Evolutionary conservation across 2,797 vertebrate genomes (phyloP).

Genomic region (Linurgus olivaceus): DNA sequence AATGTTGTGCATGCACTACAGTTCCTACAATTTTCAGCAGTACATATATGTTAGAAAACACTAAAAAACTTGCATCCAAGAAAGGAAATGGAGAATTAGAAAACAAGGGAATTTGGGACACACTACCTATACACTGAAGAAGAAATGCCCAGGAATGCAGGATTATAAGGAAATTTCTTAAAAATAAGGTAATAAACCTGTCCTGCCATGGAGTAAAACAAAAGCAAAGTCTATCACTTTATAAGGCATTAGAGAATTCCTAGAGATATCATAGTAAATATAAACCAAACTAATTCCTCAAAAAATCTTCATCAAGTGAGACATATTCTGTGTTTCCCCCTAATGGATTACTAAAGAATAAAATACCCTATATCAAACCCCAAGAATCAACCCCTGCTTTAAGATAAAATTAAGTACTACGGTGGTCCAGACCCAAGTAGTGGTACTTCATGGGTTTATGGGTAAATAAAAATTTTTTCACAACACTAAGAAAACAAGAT

Average conservation of each 20-base stretch:
- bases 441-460: neutral
- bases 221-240: neutral
- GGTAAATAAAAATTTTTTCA: neutral
- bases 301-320: neutral
- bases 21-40: neutral
- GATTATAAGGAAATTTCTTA: neutral
- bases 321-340: neutral
- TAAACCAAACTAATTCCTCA: neutral
- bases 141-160: neutral
- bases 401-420: neutral
- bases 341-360: neutral
- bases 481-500: neutral
- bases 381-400: neutral
- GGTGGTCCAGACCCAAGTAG: neutral
- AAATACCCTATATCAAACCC: neutral
- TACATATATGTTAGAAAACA: neutral
- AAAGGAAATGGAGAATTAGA: neutral
- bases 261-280: neutral
- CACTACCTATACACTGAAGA: neutral
- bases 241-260: neutral
- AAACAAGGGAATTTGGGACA: neutral
- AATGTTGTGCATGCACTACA: neutral
- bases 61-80: neutral
- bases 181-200: neutral
- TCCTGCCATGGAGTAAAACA: neutral